Evolutionary conservation across 2,797 vertebrate genomes (phyloP), one percentile per base, ranked within the genome.

Genomic region (Acipenser transmontanus): DNA sequence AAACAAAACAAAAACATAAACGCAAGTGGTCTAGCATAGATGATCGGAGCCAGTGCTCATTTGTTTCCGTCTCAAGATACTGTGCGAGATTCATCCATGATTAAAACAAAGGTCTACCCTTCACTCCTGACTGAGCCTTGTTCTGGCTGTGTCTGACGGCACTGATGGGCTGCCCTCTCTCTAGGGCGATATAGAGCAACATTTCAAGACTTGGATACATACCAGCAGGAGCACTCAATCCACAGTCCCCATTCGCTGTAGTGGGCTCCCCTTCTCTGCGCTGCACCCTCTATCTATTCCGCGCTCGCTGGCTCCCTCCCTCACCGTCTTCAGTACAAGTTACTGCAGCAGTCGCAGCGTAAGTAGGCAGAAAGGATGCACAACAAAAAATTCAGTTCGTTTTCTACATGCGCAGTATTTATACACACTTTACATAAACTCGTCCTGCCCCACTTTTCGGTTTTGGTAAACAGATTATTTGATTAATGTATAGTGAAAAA

Each of bases 351-450:
- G 64, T 68, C 62, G 49, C 75, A 71, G 64, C 70, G 70, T 67
- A 73, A 71, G 57, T 74, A 75, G 70, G 54, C 63, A 72, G 73
- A 73, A 78, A 74, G 77, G 84, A 82, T 84, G 82, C 81, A 82
- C 0, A 67, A 62, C 75, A 71, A 77, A 62, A 76, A 81, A 66
- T 61, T 68, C 68, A 49, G 74, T 76, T 74, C 80, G 81, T 74
- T 74, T 71, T 66, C 67, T 66, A 70, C 70, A 65, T 60, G 52
- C 48, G 64, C 65, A 66, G 64, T 47, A 56, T 13, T 34, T 17
- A 20, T 67, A 61, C 72, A n/a, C 54, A n/a, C 54, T 57, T 57
- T 7, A 34, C 34, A 34, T 34, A 11, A 57, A 7, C 12, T 8
- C 9, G 9, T 5, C 9, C 12, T 14, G 9, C 9, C 54, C 9